These are phyloP conservation scores for Parazoanthus swiftii DNA, from an alignment of 92 coral and sea anemone genomes.

Conservation along the genomic window DNA sequence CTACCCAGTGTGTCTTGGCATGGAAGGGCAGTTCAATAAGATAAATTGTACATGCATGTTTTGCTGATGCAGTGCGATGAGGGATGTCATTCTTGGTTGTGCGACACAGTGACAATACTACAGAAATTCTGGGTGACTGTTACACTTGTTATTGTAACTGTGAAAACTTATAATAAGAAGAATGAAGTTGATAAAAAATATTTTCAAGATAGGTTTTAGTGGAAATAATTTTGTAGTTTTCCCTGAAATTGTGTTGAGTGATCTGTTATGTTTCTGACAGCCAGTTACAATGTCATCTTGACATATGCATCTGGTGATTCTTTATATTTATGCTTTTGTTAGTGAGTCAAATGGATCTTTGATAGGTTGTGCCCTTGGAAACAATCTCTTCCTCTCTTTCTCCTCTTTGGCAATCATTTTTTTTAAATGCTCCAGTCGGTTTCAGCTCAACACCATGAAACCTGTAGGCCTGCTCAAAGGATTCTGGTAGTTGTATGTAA, in stretches of 20 bases:
- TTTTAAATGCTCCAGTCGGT: too few relatives aligned
- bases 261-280: neutral
- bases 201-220: neutral
- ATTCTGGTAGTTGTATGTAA: too few relatives aligned
- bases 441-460: too few relatives aligned
- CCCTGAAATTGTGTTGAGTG: neutral
- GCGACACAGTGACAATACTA: neutral
- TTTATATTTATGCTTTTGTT: too few relatives aligned
- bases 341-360: too few relatives aligned
- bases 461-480: too few relatives aligned
- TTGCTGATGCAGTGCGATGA: constrained; percentile 3
- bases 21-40: neutral
- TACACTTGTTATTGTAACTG: neutral
- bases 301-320: neutral
- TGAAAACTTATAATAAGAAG: neutral
- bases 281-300: neutral
- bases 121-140: neutral
- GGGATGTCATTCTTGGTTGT: neutral
- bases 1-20: neutral
- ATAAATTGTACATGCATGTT: neutral
- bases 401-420: too few relatives aligned
- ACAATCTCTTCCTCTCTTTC: too few relatives aligned
- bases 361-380: too few relatives aligned
- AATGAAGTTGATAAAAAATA: neutral
- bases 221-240: neutral